Conservation (phyloP, 2,888 invertebrate species). For the Agrotis ipsilon region DNA sequence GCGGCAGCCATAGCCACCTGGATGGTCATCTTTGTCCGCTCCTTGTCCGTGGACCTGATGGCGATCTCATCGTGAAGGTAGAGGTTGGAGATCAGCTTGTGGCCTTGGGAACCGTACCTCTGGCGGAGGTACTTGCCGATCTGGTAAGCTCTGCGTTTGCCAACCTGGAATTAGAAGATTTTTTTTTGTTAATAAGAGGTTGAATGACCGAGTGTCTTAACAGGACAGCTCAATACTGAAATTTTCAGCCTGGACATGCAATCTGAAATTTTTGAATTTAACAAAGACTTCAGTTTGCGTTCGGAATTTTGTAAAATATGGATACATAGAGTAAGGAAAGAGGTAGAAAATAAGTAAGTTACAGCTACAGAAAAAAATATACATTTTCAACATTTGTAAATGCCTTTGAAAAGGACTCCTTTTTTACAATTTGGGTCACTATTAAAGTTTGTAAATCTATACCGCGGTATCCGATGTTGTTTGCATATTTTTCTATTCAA, state of each 20-base stretch:
- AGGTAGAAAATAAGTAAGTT: no score
- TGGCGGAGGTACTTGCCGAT: conserved; percentile 81
- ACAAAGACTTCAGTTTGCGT: no score
- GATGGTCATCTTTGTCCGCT: conserved; percentile 86
- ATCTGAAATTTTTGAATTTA: no score
- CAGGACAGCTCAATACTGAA: no score
- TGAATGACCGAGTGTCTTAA: no score
- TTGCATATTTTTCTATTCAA: conserved; percentile 44
- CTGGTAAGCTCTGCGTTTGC: conserved; percentile 81
- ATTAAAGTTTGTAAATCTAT: not conserved
- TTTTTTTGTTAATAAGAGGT: not conserved
- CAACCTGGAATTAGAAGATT: conserved; percentile 69
- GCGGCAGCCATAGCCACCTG: conserved; percentile 83
- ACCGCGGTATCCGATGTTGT: conserved; percentile 6
- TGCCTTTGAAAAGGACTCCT: no score
- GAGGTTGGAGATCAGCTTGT: conserved; percentile 77
- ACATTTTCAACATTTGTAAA: no score
- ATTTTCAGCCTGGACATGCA: no score
- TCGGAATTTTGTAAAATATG: no score
- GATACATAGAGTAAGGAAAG: no score
- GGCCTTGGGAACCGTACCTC: conserved; percentile 77
- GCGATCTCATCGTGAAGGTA: conserved; percentile 80
- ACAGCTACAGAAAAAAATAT: no score
- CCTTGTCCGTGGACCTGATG: conserved; percentile 85
- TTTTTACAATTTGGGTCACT: not conserved